phyloP scores from a whole-genome alignment of 2,888 invertebrate genomes.

The Lapara coniferarum region DNA sequence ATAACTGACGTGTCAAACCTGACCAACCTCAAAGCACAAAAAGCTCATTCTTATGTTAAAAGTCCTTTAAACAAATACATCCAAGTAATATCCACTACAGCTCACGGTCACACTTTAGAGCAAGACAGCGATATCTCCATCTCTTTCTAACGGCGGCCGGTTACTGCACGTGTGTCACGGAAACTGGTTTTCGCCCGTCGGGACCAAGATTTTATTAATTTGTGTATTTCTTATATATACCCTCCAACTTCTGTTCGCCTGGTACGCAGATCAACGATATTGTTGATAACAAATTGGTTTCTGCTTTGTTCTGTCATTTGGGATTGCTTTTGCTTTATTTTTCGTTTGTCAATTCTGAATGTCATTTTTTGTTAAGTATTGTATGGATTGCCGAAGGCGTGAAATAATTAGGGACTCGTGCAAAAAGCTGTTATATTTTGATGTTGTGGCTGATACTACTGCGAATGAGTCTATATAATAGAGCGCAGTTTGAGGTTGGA shows the following conservation, averaged over 20 bases:
- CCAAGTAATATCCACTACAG: conserved; percentile 57
- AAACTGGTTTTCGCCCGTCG: conserved; percentile 73
- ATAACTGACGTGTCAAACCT: neutral
- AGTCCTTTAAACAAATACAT: neutral
- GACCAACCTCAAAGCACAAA: conserved; percentile 1
- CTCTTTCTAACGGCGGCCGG: conserved; percentile 57
- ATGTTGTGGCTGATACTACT: no score
- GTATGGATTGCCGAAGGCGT: conserved; percentile 5
- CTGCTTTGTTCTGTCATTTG: conserved; percentile 71
- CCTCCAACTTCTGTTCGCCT: conserved; percentile 62
- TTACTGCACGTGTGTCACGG: conserved; percentile 78
- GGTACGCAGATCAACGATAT: conserved; percentile 70
- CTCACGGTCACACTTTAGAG: conserved; percentile 59
- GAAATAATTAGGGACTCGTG: neutral
- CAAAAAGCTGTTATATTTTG: neutral
- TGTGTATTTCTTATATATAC: conserved; percentile 62
- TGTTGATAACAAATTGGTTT: conserved; percentile 78
- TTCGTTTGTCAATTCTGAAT: conserved; percentile 30
- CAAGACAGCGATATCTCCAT: conserved; percentile 45
- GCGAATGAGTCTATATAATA: no score
- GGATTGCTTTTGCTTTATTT: conserved; percentile 54
- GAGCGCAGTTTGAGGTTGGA: no score
- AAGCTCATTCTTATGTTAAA: neutral
- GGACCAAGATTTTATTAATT: conserved; percentile 81
- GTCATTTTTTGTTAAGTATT: conserved; percentile 14